Conservation (phyloP, 1,140 invertebrate species). For the Lepidurus packardi region DNA sequence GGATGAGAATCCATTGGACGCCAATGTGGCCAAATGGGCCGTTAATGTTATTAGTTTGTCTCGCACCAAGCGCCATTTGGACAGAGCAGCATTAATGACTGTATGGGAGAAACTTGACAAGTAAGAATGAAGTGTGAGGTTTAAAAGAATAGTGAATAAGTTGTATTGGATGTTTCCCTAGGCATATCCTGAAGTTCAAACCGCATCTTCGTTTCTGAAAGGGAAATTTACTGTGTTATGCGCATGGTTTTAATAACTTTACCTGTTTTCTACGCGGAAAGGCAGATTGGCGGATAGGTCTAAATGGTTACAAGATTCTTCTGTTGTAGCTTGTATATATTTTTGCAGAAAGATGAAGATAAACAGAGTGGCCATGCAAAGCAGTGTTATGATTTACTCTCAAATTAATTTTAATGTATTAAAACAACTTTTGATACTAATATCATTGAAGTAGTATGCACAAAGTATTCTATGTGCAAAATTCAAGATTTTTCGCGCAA, state of each 20-base stretch:
- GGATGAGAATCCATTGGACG: conserved; percentile 88
- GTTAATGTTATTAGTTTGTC: conserved; percentile 89
- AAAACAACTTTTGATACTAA: no score
- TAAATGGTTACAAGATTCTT: not conserved
- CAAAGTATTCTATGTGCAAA: no score
- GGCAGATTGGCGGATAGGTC: not conserved
- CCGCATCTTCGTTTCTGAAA: conserved; percentile 77
- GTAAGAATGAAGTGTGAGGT: conserved; percentile 52
- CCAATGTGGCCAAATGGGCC: conserved; percentile 92
- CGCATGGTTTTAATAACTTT: not conserved
- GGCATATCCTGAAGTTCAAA: conserved; percentile 86
- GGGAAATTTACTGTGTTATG: not conserved
- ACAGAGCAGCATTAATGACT: conserved; percentile 85
- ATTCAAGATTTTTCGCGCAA: no score
- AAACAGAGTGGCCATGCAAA: not conserved
- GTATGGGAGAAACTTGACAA: conserved; percentile 97
- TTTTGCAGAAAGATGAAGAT: not conserved
- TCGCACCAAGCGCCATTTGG: conserved; percentile 88
- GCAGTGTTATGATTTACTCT: not conserved
- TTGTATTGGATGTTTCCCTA: conserved; percentile 47
- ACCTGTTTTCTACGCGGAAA: not conserved
- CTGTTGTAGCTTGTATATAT: conserved; percentile 1
- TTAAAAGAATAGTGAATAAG: conserved; percentile 23
- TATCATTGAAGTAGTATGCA: no score
- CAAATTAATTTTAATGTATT: no score